Conservation (phyloP, 2,113 vertebrate species). For the Vulpes lagopus region DNA sequence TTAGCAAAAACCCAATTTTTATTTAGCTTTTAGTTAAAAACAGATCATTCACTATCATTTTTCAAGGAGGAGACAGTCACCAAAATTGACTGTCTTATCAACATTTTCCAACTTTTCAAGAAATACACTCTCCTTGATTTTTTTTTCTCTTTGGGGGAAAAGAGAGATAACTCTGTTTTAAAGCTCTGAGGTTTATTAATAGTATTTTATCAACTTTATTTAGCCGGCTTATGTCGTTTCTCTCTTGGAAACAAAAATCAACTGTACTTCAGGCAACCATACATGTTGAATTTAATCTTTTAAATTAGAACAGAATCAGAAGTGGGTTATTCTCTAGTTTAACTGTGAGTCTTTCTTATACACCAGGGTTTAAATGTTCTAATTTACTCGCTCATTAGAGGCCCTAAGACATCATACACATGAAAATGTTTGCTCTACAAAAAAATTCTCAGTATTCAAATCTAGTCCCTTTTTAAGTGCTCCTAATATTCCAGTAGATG, state of each 20-base stretch:
- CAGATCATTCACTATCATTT: neutral
- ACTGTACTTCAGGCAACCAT: neutral
- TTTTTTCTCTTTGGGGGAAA: neutral
- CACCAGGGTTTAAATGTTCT: neutral
- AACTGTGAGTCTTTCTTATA: neutral
- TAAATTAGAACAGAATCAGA: slow-evolving; percentile 25
- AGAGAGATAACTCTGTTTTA: neutral
- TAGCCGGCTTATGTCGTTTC: neutral
- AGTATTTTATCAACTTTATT: slow-evolving; percentile 46
- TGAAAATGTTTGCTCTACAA: neutral
- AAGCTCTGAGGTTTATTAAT: neutral
- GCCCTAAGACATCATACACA: neutral
- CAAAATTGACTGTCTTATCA: neutral
- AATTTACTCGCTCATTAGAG: neutral
- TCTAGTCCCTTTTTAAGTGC: neutral
- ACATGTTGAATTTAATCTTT: slow-evolving; percentile 13
- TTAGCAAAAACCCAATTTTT: neutral
- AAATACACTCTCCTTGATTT: neutral
- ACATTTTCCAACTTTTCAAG: slow-evolving; percentile 35
- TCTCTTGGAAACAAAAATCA: slow-evolving; percentile 47
- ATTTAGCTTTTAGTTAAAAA: slow-evolving; percentile 32
- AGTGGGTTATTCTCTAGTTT: slow-evolving; percentile 4
- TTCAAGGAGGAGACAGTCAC: neutral
- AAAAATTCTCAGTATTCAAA: neutral
- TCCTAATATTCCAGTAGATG: neutral